Percentiles rank a stretch among this genome's conserved stretches.
Conservation (phyloP, 2,797 vertebrate genomes). For the Notoglanidium macrostoma region DNA sequence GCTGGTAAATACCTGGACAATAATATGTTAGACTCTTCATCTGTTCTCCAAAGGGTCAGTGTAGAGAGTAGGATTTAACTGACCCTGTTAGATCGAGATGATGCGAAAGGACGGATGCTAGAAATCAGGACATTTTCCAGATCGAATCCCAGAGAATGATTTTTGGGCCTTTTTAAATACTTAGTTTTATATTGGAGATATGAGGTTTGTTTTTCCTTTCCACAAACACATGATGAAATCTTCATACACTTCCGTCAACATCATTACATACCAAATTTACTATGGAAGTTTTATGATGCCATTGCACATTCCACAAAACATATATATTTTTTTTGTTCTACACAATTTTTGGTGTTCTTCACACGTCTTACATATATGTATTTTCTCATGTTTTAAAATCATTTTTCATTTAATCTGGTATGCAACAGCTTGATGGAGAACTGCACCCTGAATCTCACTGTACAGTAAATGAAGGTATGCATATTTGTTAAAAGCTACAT, state of each 20-base stretch:
- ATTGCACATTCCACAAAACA: not conserved
- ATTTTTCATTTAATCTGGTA: not conserved
- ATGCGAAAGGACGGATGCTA: not conserved
- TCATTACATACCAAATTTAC: not conserved
- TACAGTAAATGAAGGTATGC: not conserved
- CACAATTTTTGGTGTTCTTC: no score
- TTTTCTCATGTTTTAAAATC: not conserved
- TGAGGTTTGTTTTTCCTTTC: not conserved
- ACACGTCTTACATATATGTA: not conserved
- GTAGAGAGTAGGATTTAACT: conserved; percentile 3
- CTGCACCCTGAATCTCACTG: not conserved
- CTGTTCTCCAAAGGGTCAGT: not conserved
- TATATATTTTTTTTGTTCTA: not conserved
- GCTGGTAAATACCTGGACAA: conserved; percentile 16
- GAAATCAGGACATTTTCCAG: not conserved
- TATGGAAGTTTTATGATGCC: not conserved
- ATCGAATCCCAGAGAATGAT: not conserved
- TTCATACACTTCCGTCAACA: not conserved
- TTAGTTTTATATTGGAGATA: not conserved
- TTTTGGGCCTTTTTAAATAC: not conserved
- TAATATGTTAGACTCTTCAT: not conserved
- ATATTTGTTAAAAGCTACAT: not conserved
- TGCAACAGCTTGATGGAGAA: not conserved
- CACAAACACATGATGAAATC: not conserved
- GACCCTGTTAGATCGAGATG: not conserved